A percentile compares a stretch with the other conserved stretches of the same genome.
These are phyloP conservation scores for Sternotherus odoratus DNA, from an alignment of 2,797 vertebrate species.

Conservation along the genomic window DNA sequence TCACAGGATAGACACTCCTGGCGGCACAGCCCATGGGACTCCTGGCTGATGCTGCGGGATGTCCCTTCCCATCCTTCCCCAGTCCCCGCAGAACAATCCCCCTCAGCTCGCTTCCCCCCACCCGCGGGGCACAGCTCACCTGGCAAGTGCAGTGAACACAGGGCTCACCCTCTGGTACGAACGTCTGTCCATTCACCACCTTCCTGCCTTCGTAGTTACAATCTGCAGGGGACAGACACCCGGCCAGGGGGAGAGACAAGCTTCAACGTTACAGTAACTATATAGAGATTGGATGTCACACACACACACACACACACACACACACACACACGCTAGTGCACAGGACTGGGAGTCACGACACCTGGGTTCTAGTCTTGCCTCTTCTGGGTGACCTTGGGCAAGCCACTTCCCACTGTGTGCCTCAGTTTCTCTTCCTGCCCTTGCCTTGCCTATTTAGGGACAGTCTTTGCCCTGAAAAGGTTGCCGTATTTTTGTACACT, in stretches of 20 bases:
- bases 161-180: slow-evolving; percentile 80
- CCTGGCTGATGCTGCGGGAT: background rate
- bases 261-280: background rate
- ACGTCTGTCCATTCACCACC: slow-evolving; percentile 81
- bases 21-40: background rate
- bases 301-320: background rate
- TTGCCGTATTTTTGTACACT: background rate
- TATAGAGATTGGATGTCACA: background rate
- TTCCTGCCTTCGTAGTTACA: slow-evolving; percentile 86
- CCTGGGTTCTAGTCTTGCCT: background rate
- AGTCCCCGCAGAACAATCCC: background rate
- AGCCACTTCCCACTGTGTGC: background rate
- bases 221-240: slow-evolving; percentile 56
- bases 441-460: background rate
- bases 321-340: too few relatives aligned
- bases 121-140: slow-evolving; percentile 63
- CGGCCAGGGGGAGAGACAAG: background rate
- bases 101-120: background rate
- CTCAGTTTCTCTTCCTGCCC: background rate
- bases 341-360: background rate
- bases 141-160: slow-evolving; percentile 82
- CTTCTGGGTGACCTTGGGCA: background rate
- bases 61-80: background rate
- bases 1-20: background rate
- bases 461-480: background rate